Conservation (phyloP, 2,113 vertebrate genomes). For the Pristiophorus japonicus region DNA sequence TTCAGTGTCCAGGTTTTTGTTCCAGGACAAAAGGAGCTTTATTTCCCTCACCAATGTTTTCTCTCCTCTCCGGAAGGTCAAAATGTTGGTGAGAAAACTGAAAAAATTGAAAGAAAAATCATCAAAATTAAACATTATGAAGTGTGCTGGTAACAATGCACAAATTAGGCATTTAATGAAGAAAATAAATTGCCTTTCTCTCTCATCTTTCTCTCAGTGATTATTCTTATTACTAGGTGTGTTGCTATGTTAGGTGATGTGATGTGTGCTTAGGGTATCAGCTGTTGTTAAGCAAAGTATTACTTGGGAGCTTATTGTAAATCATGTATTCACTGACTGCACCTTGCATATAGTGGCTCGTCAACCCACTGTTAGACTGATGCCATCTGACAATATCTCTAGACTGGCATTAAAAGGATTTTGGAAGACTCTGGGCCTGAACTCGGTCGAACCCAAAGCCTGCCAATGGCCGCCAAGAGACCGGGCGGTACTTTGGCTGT, state of each 20-base stretch:
- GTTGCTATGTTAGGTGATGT: not conserved
- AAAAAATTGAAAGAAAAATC: not conserved
- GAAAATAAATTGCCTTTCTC: not conserved
- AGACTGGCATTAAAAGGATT: not conserved
- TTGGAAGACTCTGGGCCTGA: not conserved
- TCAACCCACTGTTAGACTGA: not conserved
- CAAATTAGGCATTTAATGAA: not conserved
- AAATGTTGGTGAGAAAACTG: not conserved
- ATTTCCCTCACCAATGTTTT: not conserved
- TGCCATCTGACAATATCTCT: too few species aligned
- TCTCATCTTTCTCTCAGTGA: not conserved
- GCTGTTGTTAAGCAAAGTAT: not conserved
- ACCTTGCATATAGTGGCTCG: not conserved
- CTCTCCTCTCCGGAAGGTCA: not conserved
- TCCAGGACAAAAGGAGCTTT: not conserved
- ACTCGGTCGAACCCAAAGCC: too few species aligned
- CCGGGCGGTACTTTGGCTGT: too few species aligned
- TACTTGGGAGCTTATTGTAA: not conserved
- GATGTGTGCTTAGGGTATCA: not conserved
- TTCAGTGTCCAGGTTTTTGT: not conserved
- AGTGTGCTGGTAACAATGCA: not conserved
- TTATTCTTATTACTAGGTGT: not conserved
- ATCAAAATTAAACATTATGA: not conserved
- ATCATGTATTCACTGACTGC: not conserved
- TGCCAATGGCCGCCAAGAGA: too few species aligned